Conservation (phyloP, 1,140 invertebrate species). For the Caerostris darwini region DNA sequence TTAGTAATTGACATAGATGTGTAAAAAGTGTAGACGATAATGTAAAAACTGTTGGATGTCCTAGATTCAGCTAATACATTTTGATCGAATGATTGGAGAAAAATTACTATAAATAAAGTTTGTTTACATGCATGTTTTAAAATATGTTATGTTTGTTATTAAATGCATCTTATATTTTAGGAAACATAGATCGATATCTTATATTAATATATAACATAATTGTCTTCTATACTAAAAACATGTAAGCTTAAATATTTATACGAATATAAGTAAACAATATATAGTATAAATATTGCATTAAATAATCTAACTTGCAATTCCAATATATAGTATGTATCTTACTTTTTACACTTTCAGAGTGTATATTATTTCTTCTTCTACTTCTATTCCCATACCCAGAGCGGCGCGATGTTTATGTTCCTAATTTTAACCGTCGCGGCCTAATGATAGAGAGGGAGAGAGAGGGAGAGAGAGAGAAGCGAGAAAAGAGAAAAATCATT, state of each 20-base stretch:
- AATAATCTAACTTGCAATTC: background rate
- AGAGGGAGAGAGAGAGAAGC: background rate
- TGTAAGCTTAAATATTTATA: background rate
- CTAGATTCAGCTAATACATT: too few species aligned
- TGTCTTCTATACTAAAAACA: background rate
- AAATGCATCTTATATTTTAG: too few species aligned
- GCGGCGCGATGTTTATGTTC: background rate
- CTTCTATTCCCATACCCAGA: background rate
- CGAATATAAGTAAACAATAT: background rate
- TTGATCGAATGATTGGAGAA: too few species aligned
- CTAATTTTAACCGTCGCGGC: background rate
- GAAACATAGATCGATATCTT: too few species aligned
- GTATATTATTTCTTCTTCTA: background rate
- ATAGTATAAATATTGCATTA: background rate
- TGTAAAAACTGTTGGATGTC: too few species aligned
- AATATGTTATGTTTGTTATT: too few species aligned
- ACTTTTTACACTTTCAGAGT: too few species aligned
- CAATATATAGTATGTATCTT: background rate
- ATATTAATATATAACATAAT: too few species aligned
- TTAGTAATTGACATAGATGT: too few species aligned
- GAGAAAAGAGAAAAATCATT: conserved; percentile 22
- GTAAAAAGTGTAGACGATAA: too few species aligned
- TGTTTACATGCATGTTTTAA: too few species aligned
- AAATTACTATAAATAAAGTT: too few species aligned
- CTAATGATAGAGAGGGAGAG: background rate